These are phyloP conservation scores for Enteromius trimaculatus DNA, from an alignment of 2,797 vertebrate genomes.

Conservation along the genomic window DNA sequence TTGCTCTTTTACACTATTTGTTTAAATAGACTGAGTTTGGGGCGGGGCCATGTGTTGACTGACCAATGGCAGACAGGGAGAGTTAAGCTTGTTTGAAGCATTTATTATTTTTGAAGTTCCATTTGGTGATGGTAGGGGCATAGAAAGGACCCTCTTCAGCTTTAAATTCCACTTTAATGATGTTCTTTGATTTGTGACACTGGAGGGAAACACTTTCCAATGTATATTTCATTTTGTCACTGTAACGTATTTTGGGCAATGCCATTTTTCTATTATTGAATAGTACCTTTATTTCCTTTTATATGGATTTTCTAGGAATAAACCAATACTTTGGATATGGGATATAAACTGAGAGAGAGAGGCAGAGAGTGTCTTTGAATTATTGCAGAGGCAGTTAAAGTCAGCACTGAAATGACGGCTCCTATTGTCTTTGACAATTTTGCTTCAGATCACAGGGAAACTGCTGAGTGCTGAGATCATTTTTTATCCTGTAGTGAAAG, in stretches of 20 bases:
- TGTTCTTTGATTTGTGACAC: not conserved
- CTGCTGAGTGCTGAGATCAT: slow-evolving; percentile 23
- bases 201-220: not conserved
- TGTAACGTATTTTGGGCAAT: not conserved
- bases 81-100: not conserved
- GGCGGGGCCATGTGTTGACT: not conserved
- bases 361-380: slow-evolving; percentile 13
- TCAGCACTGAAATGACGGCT: slow-evolving; percentile 26
- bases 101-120: not conserved
- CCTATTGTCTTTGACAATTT: slow-evolving; percentile 39
- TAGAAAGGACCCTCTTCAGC: not conserved
- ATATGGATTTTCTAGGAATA: slow-evolving; percentile 1
- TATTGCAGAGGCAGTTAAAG: slow-evolving; percentile 18
- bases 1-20: not conserved
- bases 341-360: not conserved
- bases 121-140: not conserved
- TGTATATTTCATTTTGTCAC: not conserved
- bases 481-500: not conserved
- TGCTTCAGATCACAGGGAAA: slow-evolving; percentile 10
- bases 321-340: not conserved
- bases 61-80: not conserved
- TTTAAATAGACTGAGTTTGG: not conserved
- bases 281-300: not conserved
- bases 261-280: not conserved
- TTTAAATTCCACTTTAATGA: not conserved